Conservation (phyloP, 2,113 vertebrate genomes). For the Clarias magur region DNA sequence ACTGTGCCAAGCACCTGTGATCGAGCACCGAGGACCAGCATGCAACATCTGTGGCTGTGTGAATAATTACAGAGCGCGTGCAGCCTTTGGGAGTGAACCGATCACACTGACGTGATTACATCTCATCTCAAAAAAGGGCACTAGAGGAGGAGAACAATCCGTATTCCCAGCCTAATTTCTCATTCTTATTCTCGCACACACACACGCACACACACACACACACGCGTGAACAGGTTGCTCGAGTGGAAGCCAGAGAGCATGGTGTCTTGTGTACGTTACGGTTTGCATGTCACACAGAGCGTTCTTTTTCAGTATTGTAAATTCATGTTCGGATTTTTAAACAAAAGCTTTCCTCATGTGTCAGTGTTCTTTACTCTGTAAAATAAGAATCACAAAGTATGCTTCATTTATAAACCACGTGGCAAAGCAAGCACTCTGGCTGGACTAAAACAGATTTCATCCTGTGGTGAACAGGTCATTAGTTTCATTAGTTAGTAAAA, state of each 20-base stretch:
- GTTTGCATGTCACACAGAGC: conserved; percentile 14
- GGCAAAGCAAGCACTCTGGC: background rate
- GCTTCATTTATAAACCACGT: background rate
- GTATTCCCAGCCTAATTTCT: conserved; percentile 54
- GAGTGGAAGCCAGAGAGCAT: conserved; percentile 33
- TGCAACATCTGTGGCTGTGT: conserved; percentile 45
- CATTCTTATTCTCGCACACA: conserved; percentile 50
- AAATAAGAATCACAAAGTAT: background rate
- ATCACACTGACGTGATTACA: conserved; percentile 44
- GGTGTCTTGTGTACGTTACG: conserved; percentile 52
- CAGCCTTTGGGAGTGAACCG: conserved; percentile 13
- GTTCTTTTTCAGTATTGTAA: background rate
- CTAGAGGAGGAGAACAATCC: conserved; percentile 47
- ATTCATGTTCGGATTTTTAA: background rate
- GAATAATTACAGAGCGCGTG: conserved; percentile 40
- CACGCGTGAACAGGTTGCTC: conserved; percentile 41
- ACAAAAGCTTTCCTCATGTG: background rate
- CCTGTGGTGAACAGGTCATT: too few species aligned
- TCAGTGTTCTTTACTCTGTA: background rate
- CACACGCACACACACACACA: conserved; percentile 35
- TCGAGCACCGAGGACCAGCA: conserved; percentile 10
- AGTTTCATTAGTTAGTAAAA: background rate
- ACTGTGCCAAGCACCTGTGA: conserved; percentile 39
- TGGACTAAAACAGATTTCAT: background rate
- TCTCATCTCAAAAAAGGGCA: conserved; percentile 52